These are phyloP conservation scores for Ostrea edulis DNA, from an alignment of 1,140 invertebrate species.

Conservation along the genomic window DNA sequence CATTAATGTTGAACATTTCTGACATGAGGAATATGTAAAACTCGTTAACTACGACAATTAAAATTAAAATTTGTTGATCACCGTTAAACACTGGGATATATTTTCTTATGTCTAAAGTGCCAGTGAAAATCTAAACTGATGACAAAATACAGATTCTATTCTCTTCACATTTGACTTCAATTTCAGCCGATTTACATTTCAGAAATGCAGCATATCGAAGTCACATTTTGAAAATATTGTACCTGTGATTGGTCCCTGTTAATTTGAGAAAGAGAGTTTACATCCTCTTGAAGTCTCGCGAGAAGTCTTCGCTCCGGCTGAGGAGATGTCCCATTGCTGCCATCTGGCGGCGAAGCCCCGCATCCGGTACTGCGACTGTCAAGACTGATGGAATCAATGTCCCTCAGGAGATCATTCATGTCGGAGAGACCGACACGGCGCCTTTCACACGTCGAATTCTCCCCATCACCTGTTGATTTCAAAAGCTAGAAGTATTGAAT, in stretches of 20 bases:
- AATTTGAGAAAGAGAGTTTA: conserved; percentile 54
- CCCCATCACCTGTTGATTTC: conserved; percentile 51
- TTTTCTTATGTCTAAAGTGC: too few species aligned
- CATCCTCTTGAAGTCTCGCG: conserved; percentile 51
- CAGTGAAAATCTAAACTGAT: too few species aligned
- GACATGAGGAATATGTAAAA: too few species aligned
- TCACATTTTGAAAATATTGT: background rate
- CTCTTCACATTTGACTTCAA: too few species aligned
- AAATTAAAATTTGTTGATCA: too few species aligned
- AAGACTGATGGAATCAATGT: conserved; percentile 34
- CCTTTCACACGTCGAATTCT: conserved; percentile 42
- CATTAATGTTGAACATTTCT: too few species aligned
- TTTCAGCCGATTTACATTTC: too few species aligned
- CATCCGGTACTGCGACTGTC: conserved; percentile 39
- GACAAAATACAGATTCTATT: too few species aligned
- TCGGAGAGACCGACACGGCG: background rate
- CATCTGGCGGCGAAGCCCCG: conserved; percentile 4
- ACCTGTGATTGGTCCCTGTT: conserved; percentile 57
- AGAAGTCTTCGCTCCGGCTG: conserved; percentile 44
- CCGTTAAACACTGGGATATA: too few species aligned
- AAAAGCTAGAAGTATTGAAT: too few species aligned
- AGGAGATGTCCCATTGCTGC: background rate
- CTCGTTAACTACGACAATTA: too few species aligned
- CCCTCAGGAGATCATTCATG: background rate
- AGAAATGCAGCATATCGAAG: too few species aligned